Conservation (phyloP, 1,140 invertebrate species). For the Heliconius himera region DNA sequence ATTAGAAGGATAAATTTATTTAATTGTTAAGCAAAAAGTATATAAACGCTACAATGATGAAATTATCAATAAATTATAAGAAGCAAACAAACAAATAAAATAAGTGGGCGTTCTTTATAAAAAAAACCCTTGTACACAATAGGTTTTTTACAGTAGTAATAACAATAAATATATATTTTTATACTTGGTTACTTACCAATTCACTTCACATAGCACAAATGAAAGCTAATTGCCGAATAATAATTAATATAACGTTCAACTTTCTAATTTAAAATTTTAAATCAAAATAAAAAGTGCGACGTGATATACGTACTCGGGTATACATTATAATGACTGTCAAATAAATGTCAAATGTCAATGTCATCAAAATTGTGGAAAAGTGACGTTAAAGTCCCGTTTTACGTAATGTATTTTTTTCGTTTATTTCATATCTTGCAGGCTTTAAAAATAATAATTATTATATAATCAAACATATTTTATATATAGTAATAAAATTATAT, state of each 20-base stretch:
- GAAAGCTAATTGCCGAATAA: slow-evolving; percentile 35
- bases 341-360: slow-evolving; percentile 3
- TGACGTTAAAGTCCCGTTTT: background rate
- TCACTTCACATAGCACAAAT: slow-evolving; percentile 35
- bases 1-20: too few species aligned
- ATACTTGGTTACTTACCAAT: background rate
- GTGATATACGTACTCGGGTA: slow-evolving; percentile 12
- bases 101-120: background rate
- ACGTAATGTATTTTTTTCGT: background rate
- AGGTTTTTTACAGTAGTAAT: background rate
- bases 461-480: too few species aligned
- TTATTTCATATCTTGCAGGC: background rate
- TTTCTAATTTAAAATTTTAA: slow-evolving; percentile 40
- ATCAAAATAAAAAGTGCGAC: slow-evolving; percentile 39
- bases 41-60: background rate
- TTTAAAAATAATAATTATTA: background rate
- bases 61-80: background rate
- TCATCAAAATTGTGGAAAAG: background rate
- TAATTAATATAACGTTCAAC: slow-evolving; percentile 26
- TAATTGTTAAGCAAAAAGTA: background rate
- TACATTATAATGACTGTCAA: slow-evolving; percentile 9
- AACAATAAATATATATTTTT: background rate
- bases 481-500: too few species aligned
- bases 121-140: background rate
- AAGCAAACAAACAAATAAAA: background rate